A percentile compares a stretch with the other conserved stretches of the same genome.
Evolutionary conservation across 2,888 invertebrate species (phyloP).

Genomic region (Lasioglossum zephyrum): DNA sequence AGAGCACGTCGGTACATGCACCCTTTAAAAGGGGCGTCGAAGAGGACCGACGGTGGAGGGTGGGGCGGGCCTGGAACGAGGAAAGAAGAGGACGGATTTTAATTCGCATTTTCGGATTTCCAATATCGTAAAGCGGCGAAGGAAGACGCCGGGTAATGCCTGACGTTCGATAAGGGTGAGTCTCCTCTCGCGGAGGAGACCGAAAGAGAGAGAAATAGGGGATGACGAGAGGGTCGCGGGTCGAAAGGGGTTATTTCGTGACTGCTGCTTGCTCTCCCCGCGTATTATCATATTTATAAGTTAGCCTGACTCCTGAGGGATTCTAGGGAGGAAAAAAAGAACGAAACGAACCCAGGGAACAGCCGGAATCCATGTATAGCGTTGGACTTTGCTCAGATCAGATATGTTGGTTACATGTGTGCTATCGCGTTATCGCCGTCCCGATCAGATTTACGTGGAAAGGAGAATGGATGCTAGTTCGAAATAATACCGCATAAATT

Average conservation of each 20-base stretch:
- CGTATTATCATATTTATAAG: constrained; percentile 84
- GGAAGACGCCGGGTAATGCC: constrained; percentile 73
- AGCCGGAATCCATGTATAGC: constrained; percentile 50
- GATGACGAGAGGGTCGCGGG: constrained; percentile 25
- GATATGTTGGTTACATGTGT: constrained; percentile 40
- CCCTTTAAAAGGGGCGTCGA: constrained; percentile 20
- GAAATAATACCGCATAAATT: background rate
- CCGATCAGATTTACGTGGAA: constrained; percentile 2
- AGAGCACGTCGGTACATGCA: constrained; percentile 35
- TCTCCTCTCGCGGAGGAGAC: constrained; percentile 65
- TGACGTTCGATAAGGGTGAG: constrained; percentile 76
- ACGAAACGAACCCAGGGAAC: constrained; percentile 37
- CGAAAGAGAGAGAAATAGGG: constrained; percentile 29
- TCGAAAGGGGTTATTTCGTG: constrained; percentile 79
- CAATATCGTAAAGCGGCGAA: constrained; percentile 76
- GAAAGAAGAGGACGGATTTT: constrained; percentile 67
- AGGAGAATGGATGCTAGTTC: constrained; percentile 1
- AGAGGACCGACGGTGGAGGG: constrained; percentile 12
- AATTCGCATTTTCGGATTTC: constrained; percentile 80
- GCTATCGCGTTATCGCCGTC: constrained; percentile 12
- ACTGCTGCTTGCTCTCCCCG: constrained; percentile 78
- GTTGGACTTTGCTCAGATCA: constrained; percentile 42
- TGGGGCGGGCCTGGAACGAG: constrained; percentile 28
- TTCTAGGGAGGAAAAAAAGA: constrained; percentile 15
- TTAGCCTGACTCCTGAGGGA: constrained; percentile 60